phyloP scores from a whole-genome alignment of 1,140 invertebrate species.

The Eueides isabella region DNA sequence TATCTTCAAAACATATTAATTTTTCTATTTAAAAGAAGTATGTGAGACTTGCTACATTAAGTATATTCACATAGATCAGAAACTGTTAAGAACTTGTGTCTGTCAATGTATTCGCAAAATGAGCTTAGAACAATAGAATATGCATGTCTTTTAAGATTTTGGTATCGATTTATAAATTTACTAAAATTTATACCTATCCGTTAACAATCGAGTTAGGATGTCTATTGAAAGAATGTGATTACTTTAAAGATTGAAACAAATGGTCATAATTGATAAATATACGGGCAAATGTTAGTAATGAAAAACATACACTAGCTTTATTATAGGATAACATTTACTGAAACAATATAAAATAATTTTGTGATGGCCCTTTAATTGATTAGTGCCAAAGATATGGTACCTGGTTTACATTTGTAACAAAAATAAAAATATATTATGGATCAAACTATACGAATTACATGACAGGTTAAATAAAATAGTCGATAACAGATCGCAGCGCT shows the following conservation, averaged over 20 bases:
- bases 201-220: background rate
- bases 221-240: background rate
- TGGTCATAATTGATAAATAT: background rate
- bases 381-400: conserved; percentile 8
- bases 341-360: conserved; percentile 11
- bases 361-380: background rate
- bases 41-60: conserved; percentile 13
- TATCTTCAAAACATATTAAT: background rate
- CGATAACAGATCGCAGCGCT: conserved; percentile 43
- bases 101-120: conserved; percentile 19
- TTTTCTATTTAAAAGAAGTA: conserved; percentile 13
- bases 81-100: conserved; percentile 5
- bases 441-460: conserved; percentile 76
- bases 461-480: conserved; percentile 63
- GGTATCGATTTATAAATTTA: conserved; percentile 27
- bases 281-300: conserved; percentile 8
- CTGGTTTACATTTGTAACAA: background rate
- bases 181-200: background rate
- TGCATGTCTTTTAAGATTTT: conserved; percentile 29
- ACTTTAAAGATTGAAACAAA: background rate
- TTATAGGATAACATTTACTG: conserved; percentile 12
- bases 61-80: background rate
- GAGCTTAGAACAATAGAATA: conserved; percentile 25
- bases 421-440: conserved; percentile 20
- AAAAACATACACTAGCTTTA: conserved; percentile 25